Percentiles rank a stretch among this genome's conserved stretches.
These are phyloP conservation scores for Nestor notabilis DNA, from an alignment of 2,113 vertebrate genomes.

Conservation along the genomic window DNA sequence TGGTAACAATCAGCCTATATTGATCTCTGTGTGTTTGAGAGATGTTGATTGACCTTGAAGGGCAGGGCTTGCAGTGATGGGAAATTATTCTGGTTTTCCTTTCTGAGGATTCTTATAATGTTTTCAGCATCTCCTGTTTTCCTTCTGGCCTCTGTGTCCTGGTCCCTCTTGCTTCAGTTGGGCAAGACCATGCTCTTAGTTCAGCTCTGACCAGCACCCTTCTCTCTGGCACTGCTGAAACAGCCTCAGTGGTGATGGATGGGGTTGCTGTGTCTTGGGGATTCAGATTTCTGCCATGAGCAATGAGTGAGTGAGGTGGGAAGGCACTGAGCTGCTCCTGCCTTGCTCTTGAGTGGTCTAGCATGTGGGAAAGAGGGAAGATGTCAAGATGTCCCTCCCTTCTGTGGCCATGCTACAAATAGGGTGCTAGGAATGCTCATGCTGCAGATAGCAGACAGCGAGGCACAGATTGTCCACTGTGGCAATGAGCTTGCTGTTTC, in stretches of 20 bases:
- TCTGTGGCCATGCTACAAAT: not conserved
- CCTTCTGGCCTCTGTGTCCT: not conserved
- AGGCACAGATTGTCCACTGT: not conserved
- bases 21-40: not conserved
- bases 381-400: not conserved
- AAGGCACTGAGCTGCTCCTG: not conserved
- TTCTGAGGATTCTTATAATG: not conserved
- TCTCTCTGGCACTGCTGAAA: not conserved
- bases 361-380: not conserved
- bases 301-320: not conserved
- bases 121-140: not conserved
- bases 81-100: not conserved
- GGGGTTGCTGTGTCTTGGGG: not conserved
- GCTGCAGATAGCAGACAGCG: not conserved
- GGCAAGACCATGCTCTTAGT: not conserved
- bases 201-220: not conserved
- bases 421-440: not conserved
- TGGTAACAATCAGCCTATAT: not conserved
- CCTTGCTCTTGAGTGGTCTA: not conserved
- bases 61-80: not conserved
- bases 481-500: not conserved
- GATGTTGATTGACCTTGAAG: not conserved
- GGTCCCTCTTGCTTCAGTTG: not conserved
- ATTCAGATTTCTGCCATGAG: not conserved
- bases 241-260: not conserved